These are phyloP conservation scores for Cydia splendana DNA, from an alignment of 1,140 invertebrate species.

Conservation along the genomic window DNA sequence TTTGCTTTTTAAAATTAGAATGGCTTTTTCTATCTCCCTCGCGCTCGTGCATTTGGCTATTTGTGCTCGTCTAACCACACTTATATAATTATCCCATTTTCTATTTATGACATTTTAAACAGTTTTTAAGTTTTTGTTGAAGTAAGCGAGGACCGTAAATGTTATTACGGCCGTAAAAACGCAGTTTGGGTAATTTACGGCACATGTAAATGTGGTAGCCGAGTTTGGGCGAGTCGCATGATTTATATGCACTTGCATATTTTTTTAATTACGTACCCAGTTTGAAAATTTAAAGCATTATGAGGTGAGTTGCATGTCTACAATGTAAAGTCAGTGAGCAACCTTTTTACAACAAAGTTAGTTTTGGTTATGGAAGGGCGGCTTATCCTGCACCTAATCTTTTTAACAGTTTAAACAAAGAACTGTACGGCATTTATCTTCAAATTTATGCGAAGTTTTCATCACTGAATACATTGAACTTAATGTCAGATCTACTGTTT, in stretches of 20 bases:
- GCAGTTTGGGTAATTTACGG: conserved; percentile 68
- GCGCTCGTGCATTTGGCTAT: conserved; percentile 41
- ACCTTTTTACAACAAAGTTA: conserved; percentile 26
- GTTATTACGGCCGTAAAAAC: conserved; percentile 66
- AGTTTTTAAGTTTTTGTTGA: conserved; percentile 71
- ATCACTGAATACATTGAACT: conserved; percentile 11
- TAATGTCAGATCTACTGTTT: conserved; percentile 16
- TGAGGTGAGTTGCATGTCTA: conserved; percentile 16
- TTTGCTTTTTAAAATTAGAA: conserved; percentile 79
- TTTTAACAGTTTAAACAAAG: conserved; percentile 17
- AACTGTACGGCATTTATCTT: conserved; percentile 22
- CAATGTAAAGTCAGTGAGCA: conserved; percentile 25
- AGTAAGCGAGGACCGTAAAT: conserved; percentile 66
- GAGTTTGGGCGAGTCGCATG: conserved; percentile 51
- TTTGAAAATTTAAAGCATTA: conserved; percentile 21
- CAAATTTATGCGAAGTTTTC: conserved; percentile 1
- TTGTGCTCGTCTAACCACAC: conserved; percentile 55
- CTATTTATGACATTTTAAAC: conserved; percentile 71
- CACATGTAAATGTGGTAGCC: conserved; percentile 57
- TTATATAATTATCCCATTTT: conserved; percentile 68
- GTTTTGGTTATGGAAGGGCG: conserved; percentile 5
- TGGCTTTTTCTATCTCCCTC: conserved; percentile 60
- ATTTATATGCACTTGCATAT: conserved; percentile 50
- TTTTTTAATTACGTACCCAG: conserved; percentile 38
- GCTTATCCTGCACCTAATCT: conserved; percentile 19